These are phyloP conservation scores for Xestobium rufovillosum DNA, from an alignment of 2,888 invertebrate genomes.

Conservation along the genomic window DNA sequence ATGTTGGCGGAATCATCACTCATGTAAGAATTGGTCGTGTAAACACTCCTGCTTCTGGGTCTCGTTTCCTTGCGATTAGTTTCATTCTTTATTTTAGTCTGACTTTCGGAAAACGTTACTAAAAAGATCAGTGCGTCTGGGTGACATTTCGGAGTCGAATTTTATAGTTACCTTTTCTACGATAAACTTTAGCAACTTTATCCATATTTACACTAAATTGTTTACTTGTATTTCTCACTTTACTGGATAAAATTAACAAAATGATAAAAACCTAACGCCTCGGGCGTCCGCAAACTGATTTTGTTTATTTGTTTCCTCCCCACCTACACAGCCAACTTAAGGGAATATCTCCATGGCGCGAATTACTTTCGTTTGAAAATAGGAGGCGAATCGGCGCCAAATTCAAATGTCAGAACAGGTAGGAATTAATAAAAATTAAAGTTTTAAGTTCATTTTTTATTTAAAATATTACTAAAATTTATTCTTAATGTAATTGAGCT, in stretches of 20 bases:
- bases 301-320: too few species aligned
- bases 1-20: constrained; percentile 52
- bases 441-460: constrained; percentile 1
- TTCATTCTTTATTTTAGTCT: constrained; percentile 36
- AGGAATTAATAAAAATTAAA: too few species aligned
- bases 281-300: too few species aligned
- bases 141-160: too few species aligned
- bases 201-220: constrained; percentile 22
- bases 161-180: constrained; percentile 43
- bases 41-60: constrained; percentile 55
- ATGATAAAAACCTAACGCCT: too few species aligned
- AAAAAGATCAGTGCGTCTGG: constrained; percentile 8
- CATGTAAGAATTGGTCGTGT: constrained; percentile 59
- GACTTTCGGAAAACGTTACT: constrained; percentile 38
- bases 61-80: constrained; percentile 42
- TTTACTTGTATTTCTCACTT: neutral
- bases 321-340: too few species aligned
- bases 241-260: too few species aligned
- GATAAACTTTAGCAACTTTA: constrained; percentile 36
- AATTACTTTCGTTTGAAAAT: too few species aligned
- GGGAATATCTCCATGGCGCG: too few species aligned
- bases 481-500: constrained; percentile 17
- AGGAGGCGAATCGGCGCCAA: too few species aligned
- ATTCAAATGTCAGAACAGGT: too few species aligned
- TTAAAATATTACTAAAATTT: neutral